These are phyloP conservation scores for Pholis gunnellus DNA, from an alignment of 2,113 vertebrate genomes.

Conservation along the genomic window DNA sequence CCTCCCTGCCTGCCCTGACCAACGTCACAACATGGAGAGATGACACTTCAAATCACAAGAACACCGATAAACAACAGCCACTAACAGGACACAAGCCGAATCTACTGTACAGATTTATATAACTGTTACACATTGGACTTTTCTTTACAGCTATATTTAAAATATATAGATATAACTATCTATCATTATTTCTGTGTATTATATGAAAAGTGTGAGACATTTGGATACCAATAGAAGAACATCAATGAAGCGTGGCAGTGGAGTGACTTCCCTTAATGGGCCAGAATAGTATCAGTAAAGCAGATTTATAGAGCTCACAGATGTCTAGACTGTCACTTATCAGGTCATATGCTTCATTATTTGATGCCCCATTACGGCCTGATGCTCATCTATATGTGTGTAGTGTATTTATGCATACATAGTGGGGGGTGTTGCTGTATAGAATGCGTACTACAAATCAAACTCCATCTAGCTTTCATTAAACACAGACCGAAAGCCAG, in stretches of 20 bases:
- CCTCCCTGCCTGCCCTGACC: neutral
- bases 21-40: neutral
- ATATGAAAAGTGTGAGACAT: neutral
- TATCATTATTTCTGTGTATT: neutral
- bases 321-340: conserved; percentile 27
- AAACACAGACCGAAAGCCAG: conserved; percentile 20
- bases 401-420: conserved; percentile 7
- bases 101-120: neutral
- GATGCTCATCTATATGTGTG: conserved; percentile 1
- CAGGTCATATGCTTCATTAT: conserved; percentile 16
- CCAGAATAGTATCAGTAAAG: conserved; percentile 13
- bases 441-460: conserved; percentile 25
- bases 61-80: neutral
- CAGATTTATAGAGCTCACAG: conserved; percentile 9
- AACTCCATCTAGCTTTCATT: conserved; percentile 19
- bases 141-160: neutral
- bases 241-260: neutral
- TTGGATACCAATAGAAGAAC: neutral
- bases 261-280: neutral
- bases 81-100: neutral
- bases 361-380: conserved; percentile 1
- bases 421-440: neutral
- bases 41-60: neutral
- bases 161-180: too few species aligned
- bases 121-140: neutral